Conservation (phyloP, 2,888 invertebrate species). For the Aphodius sticticus region DNA sequence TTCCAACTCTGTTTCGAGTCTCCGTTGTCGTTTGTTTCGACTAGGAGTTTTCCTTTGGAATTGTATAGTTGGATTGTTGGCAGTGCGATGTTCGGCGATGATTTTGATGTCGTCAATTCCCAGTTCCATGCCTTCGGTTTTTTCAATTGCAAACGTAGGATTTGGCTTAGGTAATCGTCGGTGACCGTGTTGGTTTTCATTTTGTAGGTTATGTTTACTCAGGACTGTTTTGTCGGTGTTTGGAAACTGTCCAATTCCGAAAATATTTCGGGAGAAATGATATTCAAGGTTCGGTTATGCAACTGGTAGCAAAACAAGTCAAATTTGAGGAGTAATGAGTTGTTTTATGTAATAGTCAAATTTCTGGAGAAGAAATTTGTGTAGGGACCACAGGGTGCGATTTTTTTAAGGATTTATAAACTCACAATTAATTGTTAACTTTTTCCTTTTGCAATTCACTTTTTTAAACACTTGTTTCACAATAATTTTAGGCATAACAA, state of each 20-base stretch:
- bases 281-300: background rate
- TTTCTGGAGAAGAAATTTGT: too few species aligned
- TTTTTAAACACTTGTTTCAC: background rate
- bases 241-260: background rate
- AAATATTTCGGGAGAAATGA: background rate
- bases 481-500: background rate
- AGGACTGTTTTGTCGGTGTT: background rate
- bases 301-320: background rate
- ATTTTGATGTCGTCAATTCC: constrained; percentile 70
- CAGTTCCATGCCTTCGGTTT: constrained; percentile 70
- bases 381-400: too few species aligned
- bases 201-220: background rate
- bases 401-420: too few species aligned
- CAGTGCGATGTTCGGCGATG: constrained; percentile 66
- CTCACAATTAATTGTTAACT: too few species aligned
- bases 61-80: constrained; percentile 71
- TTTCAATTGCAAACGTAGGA: constrained; percentile 62
- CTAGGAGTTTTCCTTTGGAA: constrained; percentile 68
- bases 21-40: constrained; percentile 68
- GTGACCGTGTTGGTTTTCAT: background rate
- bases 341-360: too few species aligned
- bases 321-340: too few species aligned
- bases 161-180: background rate
- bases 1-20: constrained; percentile 59
- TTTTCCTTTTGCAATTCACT: background rate